Evolutionary conservation across 2,113 vertebrate genomes (phyloP).

Genomic region (Chroicocephalus ridibundus): DNA sequence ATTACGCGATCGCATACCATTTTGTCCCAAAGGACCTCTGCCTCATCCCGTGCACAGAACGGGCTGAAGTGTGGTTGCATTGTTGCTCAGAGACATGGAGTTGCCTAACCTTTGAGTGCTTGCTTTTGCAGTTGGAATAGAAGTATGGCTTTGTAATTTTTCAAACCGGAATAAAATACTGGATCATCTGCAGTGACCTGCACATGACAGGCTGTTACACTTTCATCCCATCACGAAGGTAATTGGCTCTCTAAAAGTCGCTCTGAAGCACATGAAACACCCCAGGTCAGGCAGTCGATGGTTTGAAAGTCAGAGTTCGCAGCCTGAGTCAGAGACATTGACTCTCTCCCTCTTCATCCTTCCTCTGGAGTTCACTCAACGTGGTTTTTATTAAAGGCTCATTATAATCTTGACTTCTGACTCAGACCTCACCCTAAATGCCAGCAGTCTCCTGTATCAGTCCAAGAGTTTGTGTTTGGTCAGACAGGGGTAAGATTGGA

Average conservation of each 20-base stretch:
- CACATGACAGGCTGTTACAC: not conserved
- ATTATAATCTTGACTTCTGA: not conserved
- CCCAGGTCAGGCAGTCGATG: rapidly evolving
- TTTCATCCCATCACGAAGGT: not conserved
- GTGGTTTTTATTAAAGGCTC: not conserved
- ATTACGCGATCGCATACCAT: not conserved
- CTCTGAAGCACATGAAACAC: not conserved
- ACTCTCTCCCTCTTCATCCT: not conserved
- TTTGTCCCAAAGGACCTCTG: not conserved
- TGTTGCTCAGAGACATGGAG: rapidly evolving
- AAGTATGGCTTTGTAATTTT: rapidly evolving
- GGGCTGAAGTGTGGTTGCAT: rapidly evolving
- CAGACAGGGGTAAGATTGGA: not conserved
- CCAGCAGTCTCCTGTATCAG: not conserved
- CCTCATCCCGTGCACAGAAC: not conserved
- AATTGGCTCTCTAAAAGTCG: not conserved
- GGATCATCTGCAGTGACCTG: not conserved
- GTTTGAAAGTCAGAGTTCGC: not conserved
- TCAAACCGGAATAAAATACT: not conserved
- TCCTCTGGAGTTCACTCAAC: not conserved
- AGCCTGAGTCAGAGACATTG: not conserved
- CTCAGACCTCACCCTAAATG: not conserved
- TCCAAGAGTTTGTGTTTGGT: not conserved
- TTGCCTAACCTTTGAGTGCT: not conserved
- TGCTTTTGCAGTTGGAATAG: not conserved